Base-by-base conservation (phyloP, 1,140 invertebrate genomes). In the Magallana angulata region DNA sequence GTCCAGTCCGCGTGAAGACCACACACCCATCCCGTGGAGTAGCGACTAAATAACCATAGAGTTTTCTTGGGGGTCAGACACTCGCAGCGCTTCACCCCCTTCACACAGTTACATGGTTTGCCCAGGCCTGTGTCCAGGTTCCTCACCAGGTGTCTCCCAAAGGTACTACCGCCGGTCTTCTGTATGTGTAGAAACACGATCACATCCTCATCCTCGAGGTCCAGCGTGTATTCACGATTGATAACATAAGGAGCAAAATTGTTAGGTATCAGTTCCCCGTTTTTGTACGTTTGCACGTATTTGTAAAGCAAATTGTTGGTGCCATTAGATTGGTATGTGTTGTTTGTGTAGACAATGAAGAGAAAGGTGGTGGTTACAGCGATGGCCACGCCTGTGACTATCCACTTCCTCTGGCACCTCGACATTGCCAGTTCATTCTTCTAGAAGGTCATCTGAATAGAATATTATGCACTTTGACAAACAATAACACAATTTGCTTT, bases 151-250 rank as follows among this genome's bases (percentile, higher is more conserved):
- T 99, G 98, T 92, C 97, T 97, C 12, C 98, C 98, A 95, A 99
- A 99, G 3, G 97, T 97, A n/a, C 98, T 99, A 0, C 94, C 95
- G 94, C 97, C 97, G 90, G 97, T 98, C 95, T 99, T 99, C 95
- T 99, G 99, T 95, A 99, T 99, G 94, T 99, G 99, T 71, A 99
- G 95, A 94, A 99, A 99, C 24, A 99, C 98, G 96, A 99, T 97
- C 24, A 99, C 98, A 96, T 99, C 99, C 68, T 91, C 90, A 24
- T 90, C 84, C 14, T 93, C 92, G 24, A 92, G 58, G 76, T 93
- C 88, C 1, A 93, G 60, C 14, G 91, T 81, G 76, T 90, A 89
- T 7, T 89, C 88, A 82, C 83, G 87, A 60, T 89, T 76, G 3
- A 89, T 4, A 16, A 89, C 18, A 30, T 85, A 82, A 57, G 36